Evolutionary conservation across 2,797 vertebrate species (phyloP).

Genomic region (Clarias fuscus): DNA sequence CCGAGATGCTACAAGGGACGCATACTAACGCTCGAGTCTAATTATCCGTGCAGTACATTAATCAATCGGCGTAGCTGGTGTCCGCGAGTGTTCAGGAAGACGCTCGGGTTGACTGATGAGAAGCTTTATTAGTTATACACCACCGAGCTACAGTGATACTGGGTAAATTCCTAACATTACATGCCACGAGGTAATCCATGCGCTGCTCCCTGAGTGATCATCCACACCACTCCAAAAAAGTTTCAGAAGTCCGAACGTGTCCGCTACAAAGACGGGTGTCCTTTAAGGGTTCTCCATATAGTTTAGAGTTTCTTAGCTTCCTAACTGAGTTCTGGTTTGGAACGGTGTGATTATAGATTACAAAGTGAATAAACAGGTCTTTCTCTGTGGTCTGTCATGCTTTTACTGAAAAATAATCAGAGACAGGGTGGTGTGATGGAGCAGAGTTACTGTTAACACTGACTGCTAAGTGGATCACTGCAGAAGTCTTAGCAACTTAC

Average conservation of each 20-base stretch:
- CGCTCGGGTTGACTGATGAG: constrained; percentile 11
- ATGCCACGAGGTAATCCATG: neutral
- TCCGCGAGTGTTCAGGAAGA: neutral
- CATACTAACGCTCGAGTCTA: constrained; percentile 10
- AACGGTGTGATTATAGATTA: neutral
- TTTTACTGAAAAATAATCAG: neutral
- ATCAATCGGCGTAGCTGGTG: neutral
- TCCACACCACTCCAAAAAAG: too few species aligned
- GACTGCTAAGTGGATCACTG: neutral
- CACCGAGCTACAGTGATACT: constrained; percentile 2
- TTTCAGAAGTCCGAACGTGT: neutral
- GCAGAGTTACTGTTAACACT: neutral
- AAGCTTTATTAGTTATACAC: constrained; percentile 31
- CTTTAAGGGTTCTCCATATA: neutral
- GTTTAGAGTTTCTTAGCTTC: neutral
- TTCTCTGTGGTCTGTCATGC: neutral
- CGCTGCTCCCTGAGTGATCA: neutral
- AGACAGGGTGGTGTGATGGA: neutral
- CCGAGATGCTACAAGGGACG: neutral
- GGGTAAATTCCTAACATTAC: neutral
- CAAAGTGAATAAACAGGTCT: neutral
- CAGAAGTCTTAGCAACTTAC: too few species aligned
- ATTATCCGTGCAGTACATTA: constrained; percentile 21
- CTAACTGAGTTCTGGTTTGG: neutral
- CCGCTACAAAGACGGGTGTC: neutral